Evolutionary conservation across 2,113 vertebrate genomes (phyloP).

Genomic region (Oceanodroma tethys): DNA sequence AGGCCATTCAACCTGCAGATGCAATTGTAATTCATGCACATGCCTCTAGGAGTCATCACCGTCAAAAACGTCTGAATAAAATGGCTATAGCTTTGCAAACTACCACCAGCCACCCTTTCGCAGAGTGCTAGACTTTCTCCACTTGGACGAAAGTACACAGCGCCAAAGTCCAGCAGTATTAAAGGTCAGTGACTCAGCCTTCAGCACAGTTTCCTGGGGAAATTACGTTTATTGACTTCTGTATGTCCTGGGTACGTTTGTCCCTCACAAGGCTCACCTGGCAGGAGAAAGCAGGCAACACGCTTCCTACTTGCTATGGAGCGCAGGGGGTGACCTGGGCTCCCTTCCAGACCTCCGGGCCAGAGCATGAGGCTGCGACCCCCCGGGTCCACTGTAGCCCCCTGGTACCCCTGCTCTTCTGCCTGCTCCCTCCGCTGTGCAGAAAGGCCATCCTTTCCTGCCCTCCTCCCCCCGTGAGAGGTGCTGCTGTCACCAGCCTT

Average conservation of each 20-base stretch:
- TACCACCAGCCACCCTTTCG: accelerated
- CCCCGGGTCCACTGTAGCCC: accelerated
- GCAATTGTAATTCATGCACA: background rate
- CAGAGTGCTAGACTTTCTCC: background rate
- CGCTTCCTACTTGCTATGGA: background rate
- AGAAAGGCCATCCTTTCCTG: background rate
- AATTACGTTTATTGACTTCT: background rate
- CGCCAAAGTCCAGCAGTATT: background rate
- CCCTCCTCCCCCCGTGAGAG: background rate
- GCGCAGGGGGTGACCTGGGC: background rate
- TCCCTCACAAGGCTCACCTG: background rate
- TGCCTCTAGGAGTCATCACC: background rate
- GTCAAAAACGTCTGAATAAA: background rate
- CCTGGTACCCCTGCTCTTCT: background rate
- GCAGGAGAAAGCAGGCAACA: background rate
- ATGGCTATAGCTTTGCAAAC: background rate
- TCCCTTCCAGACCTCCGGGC: background rate
- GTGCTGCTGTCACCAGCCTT: background rate
- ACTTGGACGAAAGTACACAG: too few species aligned
- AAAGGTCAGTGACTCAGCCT: background rate
- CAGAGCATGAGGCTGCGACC: background rate
- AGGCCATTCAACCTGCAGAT: background rate
- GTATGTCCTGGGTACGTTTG: accelerated
- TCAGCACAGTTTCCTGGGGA: background rate
- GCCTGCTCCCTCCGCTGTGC: background rate